Evolutionary conservation across 2,888 invertebrate species (phyloP).

Genomic region (Lordiphosa andalusiaca): DNA sequence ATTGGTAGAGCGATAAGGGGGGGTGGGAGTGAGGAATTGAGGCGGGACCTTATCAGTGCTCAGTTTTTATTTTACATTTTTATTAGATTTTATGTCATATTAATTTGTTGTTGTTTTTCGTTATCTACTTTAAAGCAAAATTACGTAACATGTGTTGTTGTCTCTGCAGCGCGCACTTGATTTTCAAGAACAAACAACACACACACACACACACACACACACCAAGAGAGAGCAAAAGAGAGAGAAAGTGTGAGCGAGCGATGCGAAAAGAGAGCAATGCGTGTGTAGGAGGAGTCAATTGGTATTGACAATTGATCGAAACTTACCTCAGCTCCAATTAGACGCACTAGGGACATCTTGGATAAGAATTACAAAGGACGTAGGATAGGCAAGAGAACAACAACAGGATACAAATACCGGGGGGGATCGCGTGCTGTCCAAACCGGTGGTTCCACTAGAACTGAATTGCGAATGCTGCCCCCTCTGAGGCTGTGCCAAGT

Average conservation of each 20-base stretch:
- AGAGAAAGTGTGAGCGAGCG: not conserved
- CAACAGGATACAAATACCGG: constrained; percentile 12
- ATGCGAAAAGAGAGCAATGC: not conserved
- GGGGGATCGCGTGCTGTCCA: constrained; percentile 44
- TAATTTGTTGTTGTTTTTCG: constrained; percentile 7
- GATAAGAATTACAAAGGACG: constrained; percentile 6
- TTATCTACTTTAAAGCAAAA: constrained; percentile 4
- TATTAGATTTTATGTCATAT: constrained; percentile 23
- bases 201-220: constrained; percentile 1
- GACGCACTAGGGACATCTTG: constrained; percentile 76
- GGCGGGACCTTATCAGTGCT: constrained; percentile 51
- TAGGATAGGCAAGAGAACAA: constrained; percentile 28
- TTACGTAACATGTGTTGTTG: constrained; percentile 41
- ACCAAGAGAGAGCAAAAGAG: not conserved
- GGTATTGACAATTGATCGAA: not conserved
- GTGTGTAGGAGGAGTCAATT: not conserved
- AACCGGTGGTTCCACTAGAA: constrained; percentile 72
- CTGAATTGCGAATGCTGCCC: constrained; percentile 57
- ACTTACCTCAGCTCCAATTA: constrained; percentile 78
- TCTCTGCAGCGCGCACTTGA: constrained; percentile 16
- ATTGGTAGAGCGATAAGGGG: not conserved
- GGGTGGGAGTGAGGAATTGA: constrained; percentile 5
- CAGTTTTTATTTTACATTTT: constrained; percentile 29
- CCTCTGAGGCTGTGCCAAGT: constrained; percentile 57
- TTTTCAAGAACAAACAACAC: constrained; percentile 14